Evolutionary conservation across 2,888 invertebrate genomes (phyloP), one percentile per base, ranked within the genome.

Genomic region (Drosophila vallismaia): DNA sequence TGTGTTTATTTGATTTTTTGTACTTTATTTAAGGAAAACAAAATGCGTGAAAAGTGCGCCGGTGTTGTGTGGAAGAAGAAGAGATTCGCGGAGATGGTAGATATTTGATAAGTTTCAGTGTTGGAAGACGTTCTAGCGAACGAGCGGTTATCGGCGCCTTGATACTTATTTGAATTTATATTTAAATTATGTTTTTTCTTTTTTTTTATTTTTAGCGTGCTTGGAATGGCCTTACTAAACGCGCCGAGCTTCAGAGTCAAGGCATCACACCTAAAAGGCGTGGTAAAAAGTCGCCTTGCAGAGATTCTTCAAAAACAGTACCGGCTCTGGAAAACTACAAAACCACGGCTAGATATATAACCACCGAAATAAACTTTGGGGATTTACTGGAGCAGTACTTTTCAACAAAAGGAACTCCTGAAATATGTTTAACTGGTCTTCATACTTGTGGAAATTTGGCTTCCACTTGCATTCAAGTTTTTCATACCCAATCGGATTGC

Each of bases 381-480:
- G 78, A 89, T 2, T 83, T 95, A 0, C 87, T 95, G 0, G 85
- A 79, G 31, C 90, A 93, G 10, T 88, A 93, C 66, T 95, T 94
- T 88, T 89, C 59, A 0, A 2, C 12, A 0, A 4, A 14, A 3
- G 14, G 8, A 1, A 54, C 7, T 0, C 49, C 91, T 0, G 91
- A 90, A 10, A 77, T 95, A n/a, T 92, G 94, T 36, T 81, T 95
- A 2, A 94, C 93, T 19, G 98, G 98, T 9, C 93, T 98, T 6
- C 98, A 98, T 89, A 97, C 98, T 0, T 98, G 98, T 90, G 98
- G 98, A 0, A 94, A 96, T 91, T 92, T 98, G 5, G 95, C 96
- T 0, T 92, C 96, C 1, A 94, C 94, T 9, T 94, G 95, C 42
- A 92, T 97, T 0, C 94, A 94, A 69, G 92, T 96, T 10, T 98